Evolutionary conservation across 92 coral and sea anemone genomes (phyloP), one percentile per base, ranked within the genome.

Genomic region (Zoanthus gigantus): DNA sequence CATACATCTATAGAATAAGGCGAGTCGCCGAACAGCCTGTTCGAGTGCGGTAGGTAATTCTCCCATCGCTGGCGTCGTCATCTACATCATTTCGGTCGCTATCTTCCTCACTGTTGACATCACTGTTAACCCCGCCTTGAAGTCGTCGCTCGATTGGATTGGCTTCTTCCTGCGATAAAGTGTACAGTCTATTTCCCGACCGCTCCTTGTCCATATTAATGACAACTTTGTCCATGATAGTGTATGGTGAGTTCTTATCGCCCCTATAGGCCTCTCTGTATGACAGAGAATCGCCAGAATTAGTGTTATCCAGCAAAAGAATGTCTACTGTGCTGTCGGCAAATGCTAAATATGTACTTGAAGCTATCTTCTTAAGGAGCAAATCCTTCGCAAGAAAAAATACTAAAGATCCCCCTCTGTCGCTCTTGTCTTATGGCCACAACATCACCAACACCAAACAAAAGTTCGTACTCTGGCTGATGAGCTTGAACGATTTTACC

Each of bases 371-470:
- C 82, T 84, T 89, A 69, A 89, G 78, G 47, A 84, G 88, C 82
- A 90, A 81, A 90, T 90, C 87, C 87, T 89, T 89, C 89, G 68
- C 29, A 65, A 89, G 77, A 73, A 78, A 90, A 85, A 78, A 85
- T 85, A 90, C 90, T 85, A 56, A 79, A 90, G 50, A 75, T 83
- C 87, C 85, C 92, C 74, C 87, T 90, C 63, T 72, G 83, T 84
- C 92, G 84, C n/a, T 87, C 90, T n/a, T 90, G 92, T 67, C 83
- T 90, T 48, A 90, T 83, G 37, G 92, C 82, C 72, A 90, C 76
- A 57, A 90, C 92, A 72, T 78, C 83, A 56, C 83, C 71, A 57
- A 78, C 83, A 57, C 71, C 71, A 78, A 78, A 78, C 83, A 78
- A 56, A 78, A 78, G 14, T 78, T 78, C 31, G 71, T 34, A 78